These are phyloP conservation scores for Xenops minutus DNA, from an alignment of 2,797 vertebrate genomes.

Conservation along the genomic window DNA sequence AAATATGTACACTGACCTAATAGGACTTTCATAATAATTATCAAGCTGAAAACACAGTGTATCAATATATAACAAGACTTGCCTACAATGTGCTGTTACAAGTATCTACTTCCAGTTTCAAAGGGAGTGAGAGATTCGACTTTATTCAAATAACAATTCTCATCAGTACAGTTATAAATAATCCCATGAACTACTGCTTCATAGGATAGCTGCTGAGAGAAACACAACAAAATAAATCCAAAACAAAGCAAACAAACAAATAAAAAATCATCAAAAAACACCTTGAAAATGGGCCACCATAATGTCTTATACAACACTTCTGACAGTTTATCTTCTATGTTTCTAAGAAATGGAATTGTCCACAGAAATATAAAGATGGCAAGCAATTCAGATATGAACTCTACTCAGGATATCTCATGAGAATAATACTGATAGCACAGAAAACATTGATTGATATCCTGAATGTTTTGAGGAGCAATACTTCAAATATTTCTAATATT, in stretches of 20 bases:
- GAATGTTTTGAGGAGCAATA: not conserved
- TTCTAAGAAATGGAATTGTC: not conserved
- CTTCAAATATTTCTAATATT: not conserved
- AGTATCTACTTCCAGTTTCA: constrained; percentile 18
- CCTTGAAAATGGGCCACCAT: constrained; percentile 51
- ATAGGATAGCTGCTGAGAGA: not conserved
- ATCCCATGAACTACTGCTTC: constrained; percentile 13
- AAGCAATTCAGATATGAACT: not conserved
- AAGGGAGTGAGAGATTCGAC: constrained; percentile 27
- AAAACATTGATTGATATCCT: not conserved
- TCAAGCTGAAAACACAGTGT: not conserved
- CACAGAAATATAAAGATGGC: not conserved
- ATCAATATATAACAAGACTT: not conserved
- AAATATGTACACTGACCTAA: not conserved
- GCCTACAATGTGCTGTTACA: not conserved
- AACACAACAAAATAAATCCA: not conserved
- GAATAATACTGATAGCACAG: constrained; percentile 15
- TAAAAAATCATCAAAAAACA: no score
- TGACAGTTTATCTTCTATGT: not conserved
- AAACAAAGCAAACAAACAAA: not conserved
- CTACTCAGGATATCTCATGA: not conserved
- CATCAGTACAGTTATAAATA: constrained; percentile 28
- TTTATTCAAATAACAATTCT: constrained; percentile 25
- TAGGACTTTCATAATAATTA: not conserved
- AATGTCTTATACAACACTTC: constrained; percentile 40